Percentiles rank a stretch among this genome's conserved stretches.
phyloP scores from a whole-genome alignment of 2,797 vertebrate genomes.

The Phrynocephalus guinanensis region DNA sequence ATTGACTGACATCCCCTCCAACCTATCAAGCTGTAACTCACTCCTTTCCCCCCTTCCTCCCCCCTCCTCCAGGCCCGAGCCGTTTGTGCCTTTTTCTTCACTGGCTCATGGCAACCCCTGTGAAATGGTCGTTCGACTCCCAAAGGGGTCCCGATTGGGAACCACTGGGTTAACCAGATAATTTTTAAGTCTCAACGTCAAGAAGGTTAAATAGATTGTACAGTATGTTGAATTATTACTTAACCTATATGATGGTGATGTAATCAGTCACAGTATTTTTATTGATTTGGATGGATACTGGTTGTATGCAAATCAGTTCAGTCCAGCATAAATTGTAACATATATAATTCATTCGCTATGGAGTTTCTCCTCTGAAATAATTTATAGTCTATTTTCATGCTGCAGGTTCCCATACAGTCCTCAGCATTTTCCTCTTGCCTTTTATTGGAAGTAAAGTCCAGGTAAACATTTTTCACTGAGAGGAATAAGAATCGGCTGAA shows the following conservation, averaged over 20 bases:
- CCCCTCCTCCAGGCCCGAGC: too few species aligned
- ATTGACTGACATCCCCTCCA: too few species aligned
- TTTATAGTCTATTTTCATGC: neutral
- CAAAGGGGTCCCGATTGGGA: too few species aligned
- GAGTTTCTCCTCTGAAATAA: neutral
- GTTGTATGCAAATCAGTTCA: conserved; percentile 18
- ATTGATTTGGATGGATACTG: neutral
- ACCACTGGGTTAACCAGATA: neutral
- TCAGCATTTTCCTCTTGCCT: neutral
- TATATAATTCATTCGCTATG: neutral
- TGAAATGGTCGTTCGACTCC: too few species aligned
- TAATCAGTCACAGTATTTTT: conserved; percentile 33
- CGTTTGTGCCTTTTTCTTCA: too few species aligned
- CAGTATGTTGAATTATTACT: neutral
- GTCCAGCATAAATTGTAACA: conserved; percentile 22
- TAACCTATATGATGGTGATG: conserved; percentile 26
- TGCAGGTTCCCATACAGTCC: conserved; percentile 17
- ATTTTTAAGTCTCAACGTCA: neutral
- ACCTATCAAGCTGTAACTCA: too few species aligned
- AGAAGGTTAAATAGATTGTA: neutral
- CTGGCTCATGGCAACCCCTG: too few species aligned
- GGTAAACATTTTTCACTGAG: neutral
- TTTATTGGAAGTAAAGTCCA: neutral
- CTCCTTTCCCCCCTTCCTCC: too few species aligned
- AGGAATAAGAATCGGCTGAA: neutral